A percentile compares a stretch with the other conserved stretches of the same genome.
phyloP scores from a whole-genome alignment of 2,797 vertebrate genomes.

The Scyliorhinus canicula region DNA sequence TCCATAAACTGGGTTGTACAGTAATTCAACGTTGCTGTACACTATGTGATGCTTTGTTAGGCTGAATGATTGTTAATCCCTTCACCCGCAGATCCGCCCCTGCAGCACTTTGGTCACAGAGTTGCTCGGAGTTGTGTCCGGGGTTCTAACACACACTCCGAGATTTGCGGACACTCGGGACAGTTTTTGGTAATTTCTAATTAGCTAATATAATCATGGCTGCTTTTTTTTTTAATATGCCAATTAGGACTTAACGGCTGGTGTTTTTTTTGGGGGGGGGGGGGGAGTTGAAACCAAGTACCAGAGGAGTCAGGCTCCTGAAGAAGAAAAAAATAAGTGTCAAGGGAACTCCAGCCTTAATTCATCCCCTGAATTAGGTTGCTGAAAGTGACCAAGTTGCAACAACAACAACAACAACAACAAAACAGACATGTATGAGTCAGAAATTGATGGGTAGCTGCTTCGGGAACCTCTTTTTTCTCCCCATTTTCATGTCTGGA shows the following conservation, averaged over 20 bases:
- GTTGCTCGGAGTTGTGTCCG: not conserved
- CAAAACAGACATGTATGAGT: slow-evolving; percentile 80
- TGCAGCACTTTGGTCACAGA: not conserved
- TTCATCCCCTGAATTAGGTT: not conserved
- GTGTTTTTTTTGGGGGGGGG: not conserved
- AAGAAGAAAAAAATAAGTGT: too few relatives aligned
- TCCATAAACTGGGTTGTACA: not conserved
- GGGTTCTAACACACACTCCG: not conserved
- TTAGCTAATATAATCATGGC: not conserved
- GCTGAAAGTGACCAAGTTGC: not conserved
- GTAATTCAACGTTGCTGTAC: not conserved
- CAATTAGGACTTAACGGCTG: not conserved
- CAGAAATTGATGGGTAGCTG: slow-evolving; percentile 72
- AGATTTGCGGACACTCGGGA: not conserved
- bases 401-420: not conserved
- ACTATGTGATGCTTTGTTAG: not conserved
- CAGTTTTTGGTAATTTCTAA: not conserved
- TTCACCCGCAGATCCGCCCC: not conserved
- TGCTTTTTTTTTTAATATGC: too few relatives aligned
- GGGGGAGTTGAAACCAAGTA: not conserved
- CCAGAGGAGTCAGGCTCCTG: not conserved
- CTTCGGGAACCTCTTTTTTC: slow-evolving; percentile 74
- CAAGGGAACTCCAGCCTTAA: not conserved
- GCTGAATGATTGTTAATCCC: not conserved
- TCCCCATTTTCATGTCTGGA: slow-evolving; percentile 59